These are phyloP conservation scores for Cyphomyrmex costatus DNA, from an alignment of 1,140 invertebrate genomes.

Conservation along the genomic window DNA sequence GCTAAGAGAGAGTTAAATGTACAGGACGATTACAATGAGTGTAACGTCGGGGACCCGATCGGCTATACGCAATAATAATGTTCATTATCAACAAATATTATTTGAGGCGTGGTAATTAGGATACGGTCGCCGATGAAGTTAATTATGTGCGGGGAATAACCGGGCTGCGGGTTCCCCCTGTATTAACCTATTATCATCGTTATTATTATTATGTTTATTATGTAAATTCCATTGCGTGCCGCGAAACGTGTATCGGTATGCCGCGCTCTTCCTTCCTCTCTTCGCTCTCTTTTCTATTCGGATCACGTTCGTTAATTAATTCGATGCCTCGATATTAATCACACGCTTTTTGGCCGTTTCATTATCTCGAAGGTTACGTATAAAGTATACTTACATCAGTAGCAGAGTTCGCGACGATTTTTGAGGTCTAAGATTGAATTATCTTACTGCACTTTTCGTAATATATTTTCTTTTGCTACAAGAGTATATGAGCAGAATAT, in stretches of 20 bases:
- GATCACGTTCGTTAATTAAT: conserved; percentile 61
- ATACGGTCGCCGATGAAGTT: conserved; percentile 59
- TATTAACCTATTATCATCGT: conserved; percentile 63
- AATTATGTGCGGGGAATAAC: conserved; percentile 60
- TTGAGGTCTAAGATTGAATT: not conserved
- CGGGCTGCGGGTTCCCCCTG: conserved; percentile 44
- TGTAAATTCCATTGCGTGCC: conserved; percentile 59
- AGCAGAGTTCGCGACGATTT: not conserved
- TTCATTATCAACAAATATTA: conserved; percentile 67
- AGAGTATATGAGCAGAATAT: not conserved
- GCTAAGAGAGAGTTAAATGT: conserved; percentile 21
- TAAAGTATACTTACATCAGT: not conserved
- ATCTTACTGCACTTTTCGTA: not conserved
- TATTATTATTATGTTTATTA: conserved; percentile 66
- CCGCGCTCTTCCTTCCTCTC: conserved; percentile 16
- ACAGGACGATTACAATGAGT: conserved; percentile 20
- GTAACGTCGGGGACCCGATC: conserved; percentile 37
- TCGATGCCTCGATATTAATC: conserved; percentile 34
- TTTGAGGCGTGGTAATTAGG: conserved; percentile 63
- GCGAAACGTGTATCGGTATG: conserved; percentile 29
- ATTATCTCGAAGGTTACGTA: conserved; percentile 12
- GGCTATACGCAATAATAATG: conserved; percentile 56
- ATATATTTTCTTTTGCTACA: not conserved
- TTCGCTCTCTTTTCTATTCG: conserved; percentile 51
- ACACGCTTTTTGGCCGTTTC: conserved; percentile 41